Evolutionary conservation across 2,888 invertebrate genomes (phyloP).

Genomic region (Hoplodrina blanda): DNA sequence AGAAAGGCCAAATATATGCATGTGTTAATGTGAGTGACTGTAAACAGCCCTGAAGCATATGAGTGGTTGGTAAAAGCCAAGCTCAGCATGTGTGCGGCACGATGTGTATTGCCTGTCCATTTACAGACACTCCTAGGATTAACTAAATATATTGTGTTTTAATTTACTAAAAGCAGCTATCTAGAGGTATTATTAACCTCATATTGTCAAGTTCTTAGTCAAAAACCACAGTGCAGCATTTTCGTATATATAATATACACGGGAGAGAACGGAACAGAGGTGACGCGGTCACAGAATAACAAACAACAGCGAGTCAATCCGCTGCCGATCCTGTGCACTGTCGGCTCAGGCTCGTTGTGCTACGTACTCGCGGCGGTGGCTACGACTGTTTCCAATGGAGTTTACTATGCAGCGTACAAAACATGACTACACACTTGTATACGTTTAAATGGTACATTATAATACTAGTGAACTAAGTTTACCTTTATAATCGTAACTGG

Average conservation of each 20-base stretch:
- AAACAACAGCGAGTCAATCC: conserved; percentile 40
- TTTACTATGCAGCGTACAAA: not conserved
- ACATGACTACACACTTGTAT: not conserved
- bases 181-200: too few relatives aligned
- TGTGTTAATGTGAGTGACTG: not conserved
- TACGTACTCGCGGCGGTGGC: not conserved
- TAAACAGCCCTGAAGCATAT: not conserved
- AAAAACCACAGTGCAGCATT: not conserved
- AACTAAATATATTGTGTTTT: too few relatives aligned
- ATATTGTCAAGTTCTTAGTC: too few relatives aligned
- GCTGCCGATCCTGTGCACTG: conserved; percentile 30
- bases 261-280: not conserved
- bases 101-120: too few relatives aligned
- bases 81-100: too few relatives aligned
- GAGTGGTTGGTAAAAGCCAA: too few relatives aligned
- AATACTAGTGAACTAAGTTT: too few relatives aligned
- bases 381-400: not conserved
- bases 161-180: too few relatives aligned
- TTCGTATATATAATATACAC: not conserved
- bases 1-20: not conserved
- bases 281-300: conserved; percentile 20
- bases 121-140: too few relatives aligned
- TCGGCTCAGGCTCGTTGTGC: conserved; percentile 27
- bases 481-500: too few relatives aligned
- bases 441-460: not conserved